Evolutionary conservation across 2,113 vertebrate species (phyloP).

Genomic region (Eulemur rufifrons): DNA sequence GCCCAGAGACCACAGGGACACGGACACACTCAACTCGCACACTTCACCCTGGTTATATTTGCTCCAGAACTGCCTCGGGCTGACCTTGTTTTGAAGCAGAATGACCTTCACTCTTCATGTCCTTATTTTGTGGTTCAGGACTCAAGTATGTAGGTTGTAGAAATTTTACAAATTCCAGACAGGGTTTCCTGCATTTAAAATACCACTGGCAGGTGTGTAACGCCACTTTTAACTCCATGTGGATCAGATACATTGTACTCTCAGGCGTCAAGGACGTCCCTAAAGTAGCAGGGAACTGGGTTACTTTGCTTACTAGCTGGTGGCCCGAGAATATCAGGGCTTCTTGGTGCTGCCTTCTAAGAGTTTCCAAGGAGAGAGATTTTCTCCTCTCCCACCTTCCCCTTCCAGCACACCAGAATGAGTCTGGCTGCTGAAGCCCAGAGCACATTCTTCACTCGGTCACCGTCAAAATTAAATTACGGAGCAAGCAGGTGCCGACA

Average conservation of each 20-base stretch:
- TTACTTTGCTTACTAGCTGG: neutral
- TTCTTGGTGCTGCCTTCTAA: neutral
- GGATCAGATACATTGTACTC: neutral
- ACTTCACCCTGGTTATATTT: neutral
- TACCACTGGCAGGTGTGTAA: neutral
- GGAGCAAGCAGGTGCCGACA: neutral
- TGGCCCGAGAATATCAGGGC: neutral
- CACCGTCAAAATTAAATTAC: conserved; percentile 43
- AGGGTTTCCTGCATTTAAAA: neutral
- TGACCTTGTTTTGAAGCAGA: conserved; percentile 20
- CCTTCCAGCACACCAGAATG: neutral
- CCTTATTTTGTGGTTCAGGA: neutral
- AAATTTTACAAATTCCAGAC: conserved; percentile 48
- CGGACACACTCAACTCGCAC: neutral
- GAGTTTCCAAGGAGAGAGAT: neutral
- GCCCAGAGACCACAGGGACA: neutral
- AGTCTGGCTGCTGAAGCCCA: neutral
- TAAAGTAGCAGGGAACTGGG: neutral
- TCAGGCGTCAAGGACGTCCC: neutral
- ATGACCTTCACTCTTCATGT: neutral
- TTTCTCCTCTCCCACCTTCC: neutral
- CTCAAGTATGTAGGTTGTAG: conserved; percentile 15
- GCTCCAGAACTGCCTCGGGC: neutral
- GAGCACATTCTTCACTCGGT: neutral
- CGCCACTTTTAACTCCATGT: neutral